Percentiles rank a stretch among this genome's conserved stretches.
Evolutionary conservation across 2,797 vertebrate species (phyloP).

Genomic region (Macrochelys suwanniensis): DNA sequence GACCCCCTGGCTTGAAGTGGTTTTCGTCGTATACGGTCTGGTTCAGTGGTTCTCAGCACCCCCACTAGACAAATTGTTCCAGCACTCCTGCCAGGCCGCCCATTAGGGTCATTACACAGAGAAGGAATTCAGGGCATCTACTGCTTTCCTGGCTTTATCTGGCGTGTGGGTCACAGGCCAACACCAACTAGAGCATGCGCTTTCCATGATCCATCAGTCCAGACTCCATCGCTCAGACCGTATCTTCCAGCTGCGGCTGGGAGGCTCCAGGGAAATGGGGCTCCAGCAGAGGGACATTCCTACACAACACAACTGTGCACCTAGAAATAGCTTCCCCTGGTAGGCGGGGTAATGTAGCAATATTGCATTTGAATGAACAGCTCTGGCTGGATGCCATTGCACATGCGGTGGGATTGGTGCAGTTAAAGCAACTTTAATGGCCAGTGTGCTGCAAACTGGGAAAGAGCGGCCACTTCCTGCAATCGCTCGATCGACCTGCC

Average conservation of each 20-base stretch:
- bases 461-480: not conserved
- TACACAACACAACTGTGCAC: not conserved
- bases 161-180: not conserved
- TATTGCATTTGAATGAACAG: not conserved
- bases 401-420: not conserved
- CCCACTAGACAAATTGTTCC: too few species aligned
- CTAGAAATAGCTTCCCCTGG: not conserved
- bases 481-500: not conserved
- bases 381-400: not conserved
- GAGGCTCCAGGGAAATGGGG: not conserved
- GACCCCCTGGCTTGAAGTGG: too few species aligned
- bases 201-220: not conserved
- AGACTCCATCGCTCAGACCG: not conserved
- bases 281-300: not conserved
- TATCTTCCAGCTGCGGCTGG: not conserved
- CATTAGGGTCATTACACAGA: not conserved
- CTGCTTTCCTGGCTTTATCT: not conserved
- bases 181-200: not conserved
- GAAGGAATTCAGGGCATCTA: too few species aligned
- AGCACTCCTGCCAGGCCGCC: not conserved
- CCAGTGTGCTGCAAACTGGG: accelerated
- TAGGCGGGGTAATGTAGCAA: not conserved
- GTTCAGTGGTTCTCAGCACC: too few species aligned
- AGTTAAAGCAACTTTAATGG: not conserved
- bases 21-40: too few species aligned